These are phyloP conservation scores for Orius insidiosus DNA, from an alignment of 1,140 invertebrate species.

Conservation along the genomic window DNA sequence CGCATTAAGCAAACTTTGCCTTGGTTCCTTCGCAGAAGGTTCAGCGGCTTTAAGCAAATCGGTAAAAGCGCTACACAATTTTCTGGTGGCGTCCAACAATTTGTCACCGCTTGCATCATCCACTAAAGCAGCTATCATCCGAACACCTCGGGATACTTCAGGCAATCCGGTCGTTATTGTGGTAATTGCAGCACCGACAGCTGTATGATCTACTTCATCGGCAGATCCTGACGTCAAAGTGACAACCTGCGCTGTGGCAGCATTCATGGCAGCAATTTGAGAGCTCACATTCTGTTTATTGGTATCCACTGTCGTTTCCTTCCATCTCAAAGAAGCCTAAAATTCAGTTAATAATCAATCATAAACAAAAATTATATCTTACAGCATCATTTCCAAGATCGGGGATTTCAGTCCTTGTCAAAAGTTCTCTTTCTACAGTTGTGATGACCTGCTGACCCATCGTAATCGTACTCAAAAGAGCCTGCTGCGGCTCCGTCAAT, in stretches of 20 bases:
- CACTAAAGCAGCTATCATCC: slow-evolving; percentile 88
- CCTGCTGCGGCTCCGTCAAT: slow-evolving; percentile 76
- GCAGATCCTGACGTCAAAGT: slow-evolving; percentile 69
- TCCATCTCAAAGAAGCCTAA: slow-evolving; percentile 74
- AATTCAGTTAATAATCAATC: too few species aligned
- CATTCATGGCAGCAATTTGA: slow-evolving; percentile 97
- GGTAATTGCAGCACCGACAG: slow-evolving; percentile 88
- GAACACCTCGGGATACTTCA: slow-evolving; percentile 87
- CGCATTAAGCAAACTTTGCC: slow-evolving; percentile 83
- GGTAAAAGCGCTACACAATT: slow-evolving; percentile 83
- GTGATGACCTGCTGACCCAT: slow-evolving; percentile 71
- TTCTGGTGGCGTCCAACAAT: slow-evolving; percentile 78
- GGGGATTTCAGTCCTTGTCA: slow-evolving; percentile 53
- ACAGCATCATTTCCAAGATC: slow-evolving; percentile 63
- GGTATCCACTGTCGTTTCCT: slow-evolving; percentile 84
- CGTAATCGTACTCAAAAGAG: slow-evolving; percentile 75
- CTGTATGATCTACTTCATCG: slow-evolving; percentile 81
- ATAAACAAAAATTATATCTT: slow-evolving; percentile 15
- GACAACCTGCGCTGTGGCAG: slow-evolving; percentile 95
- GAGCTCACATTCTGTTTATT: slow-evolving; percentile 92
- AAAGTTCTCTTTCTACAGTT: slow-evolving; percentile 65
- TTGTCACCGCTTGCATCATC: slow-evolving; percentile 69
- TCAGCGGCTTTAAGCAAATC: slow-evolving; percentile 91
- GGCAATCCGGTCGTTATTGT: slow-evolving; percentile 93
- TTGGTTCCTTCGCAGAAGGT: slow-evolving; percentile 79